phyloP scores from a whole-genome alignment of 2,797 vertebrate genomes.

The Botia almorhae region DNA sequence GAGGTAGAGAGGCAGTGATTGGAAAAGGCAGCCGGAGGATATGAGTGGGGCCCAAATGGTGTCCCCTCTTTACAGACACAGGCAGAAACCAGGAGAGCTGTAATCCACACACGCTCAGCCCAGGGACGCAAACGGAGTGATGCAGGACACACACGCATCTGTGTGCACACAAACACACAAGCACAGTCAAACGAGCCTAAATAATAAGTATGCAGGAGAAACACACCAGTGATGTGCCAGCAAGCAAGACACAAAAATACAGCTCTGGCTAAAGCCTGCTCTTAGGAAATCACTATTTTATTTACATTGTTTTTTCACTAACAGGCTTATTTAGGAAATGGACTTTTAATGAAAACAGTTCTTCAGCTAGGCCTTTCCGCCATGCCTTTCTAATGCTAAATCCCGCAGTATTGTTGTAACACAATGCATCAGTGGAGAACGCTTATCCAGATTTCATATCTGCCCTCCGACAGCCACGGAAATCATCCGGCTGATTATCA shows the following conservation, averaged over 20 bases:
- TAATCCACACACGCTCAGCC: constrained; percentile 50
- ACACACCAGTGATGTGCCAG: constrained; percentile 34
- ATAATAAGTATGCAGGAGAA: constrained; percentile 31
- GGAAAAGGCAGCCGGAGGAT: constrained; percentile 68
- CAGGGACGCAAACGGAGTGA: constrained; percentile 43
- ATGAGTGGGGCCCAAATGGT: constrained; percentile 55
- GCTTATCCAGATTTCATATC: constrained; percentile 57
- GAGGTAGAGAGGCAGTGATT: constrained; percentile 62
- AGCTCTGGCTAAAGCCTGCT: constrained; percentile 29
- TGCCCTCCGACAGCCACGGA: constrained; percentile 44
- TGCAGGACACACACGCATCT: constrained; percentile 31
- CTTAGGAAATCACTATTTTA: constrained; percentile 24
- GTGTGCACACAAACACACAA: constrained; percentile 4
- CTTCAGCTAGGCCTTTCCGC: constrained; percentile 19
- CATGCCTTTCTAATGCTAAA: constrained; percentile 4
- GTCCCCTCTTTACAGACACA: constrained; percentile 51
- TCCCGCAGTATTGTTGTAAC: constrained; percentile 21
- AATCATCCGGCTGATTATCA: constrained; percentile 66
- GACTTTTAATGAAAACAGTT: constrained; percentile 42
- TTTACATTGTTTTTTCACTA: constrained; percentile 20
- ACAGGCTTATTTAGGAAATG: constrained; percentile 31
- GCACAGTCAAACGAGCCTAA: constrained; percentile 41
- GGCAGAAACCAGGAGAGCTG: constrained; percentile 47
- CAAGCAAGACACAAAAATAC: constrained; percentile 28
- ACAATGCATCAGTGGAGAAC: constrained; percentile 29